A percentile compares a stretch with the other conserved stretches of the same genome.
Conservation (phyloP, 2,113 vertebrate species). For the Riparia riparia region DNA sequence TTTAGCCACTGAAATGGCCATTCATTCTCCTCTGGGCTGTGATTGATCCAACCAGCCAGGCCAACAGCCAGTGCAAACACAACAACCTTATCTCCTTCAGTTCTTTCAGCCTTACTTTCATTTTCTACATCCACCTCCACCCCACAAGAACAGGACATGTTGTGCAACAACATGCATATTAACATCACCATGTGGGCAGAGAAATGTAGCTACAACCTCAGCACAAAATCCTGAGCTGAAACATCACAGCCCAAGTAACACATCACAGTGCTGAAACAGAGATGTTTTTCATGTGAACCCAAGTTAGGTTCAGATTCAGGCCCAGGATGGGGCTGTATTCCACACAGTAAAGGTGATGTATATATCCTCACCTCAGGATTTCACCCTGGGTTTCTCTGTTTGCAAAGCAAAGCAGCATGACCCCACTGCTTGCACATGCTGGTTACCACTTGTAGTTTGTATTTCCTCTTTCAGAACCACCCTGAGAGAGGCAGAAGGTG, state of each 20-base stretch:
- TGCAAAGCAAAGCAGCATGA: fast-evolving
- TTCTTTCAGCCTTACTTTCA: not conserved
- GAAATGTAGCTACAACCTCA: not conserved
- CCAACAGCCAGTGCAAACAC: not conserved
- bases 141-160: not conserved
- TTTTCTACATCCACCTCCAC: not conserved
- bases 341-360: not conserved
- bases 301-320: not conserved
- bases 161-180: not conserved
- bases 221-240: not conserved
- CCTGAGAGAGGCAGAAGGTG: not conserved
- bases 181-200: not conserved
- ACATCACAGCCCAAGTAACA: not conserved
- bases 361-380: not conserved
- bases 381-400: not conserved
- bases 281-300: not conserved
- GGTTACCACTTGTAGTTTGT: not conserved
- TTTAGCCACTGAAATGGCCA: not conserved
- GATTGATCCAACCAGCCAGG: not conserved
- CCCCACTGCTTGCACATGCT: fast-evolving
- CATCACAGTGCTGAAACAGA: not conserved
- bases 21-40: not conserved
- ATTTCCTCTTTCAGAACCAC: not conserved
- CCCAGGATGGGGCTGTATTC: not conserved
- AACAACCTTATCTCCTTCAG: not conserved